Conservation (phyloP, 2,797 vertebrate genomes). For the Rachycentron canadum region DNA sequence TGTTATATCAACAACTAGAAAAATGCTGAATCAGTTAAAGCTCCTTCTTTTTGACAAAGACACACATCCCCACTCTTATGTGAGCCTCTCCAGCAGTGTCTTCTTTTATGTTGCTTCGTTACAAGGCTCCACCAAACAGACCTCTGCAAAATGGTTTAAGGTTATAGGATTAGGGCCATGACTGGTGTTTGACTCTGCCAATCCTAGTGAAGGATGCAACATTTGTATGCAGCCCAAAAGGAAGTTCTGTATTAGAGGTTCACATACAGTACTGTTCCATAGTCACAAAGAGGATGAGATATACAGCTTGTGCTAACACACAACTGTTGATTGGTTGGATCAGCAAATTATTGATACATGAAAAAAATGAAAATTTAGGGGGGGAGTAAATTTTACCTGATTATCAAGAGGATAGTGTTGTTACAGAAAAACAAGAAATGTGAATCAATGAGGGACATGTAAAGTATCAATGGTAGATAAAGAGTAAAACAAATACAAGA, state of each 20-base stretch:
- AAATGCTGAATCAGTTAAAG: neutral
- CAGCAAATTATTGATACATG: neutral
- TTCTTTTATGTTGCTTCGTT: constrained; percentile 29
- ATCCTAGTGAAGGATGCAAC: constrained; percentile 24
- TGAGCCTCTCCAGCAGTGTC: constrained; percentile 33
- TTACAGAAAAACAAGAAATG: neutral
- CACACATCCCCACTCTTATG: neutral
- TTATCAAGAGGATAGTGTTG: neutral
- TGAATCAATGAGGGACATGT: neutral
- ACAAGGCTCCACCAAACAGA: constrained; percentile 51
- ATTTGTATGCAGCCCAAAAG: constrained; percentile 36
- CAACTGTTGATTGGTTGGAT: neutral
- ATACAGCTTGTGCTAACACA: neutral
- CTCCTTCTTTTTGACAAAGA: neutral
- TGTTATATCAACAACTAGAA: neutral
- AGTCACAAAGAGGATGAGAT: neutral
- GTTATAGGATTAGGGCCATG: constrained; percentile 60
- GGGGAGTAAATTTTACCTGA: constrained; percentile 1
- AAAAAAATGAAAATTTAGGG: neutral
- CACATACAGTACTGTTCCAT: constrained; percentile 1
- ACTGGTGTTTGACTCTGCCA: constrained; percentile 46
- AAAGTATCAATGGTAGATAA: neutral
- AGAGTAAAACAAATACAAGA: neutral
- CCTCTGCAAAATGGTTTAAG: constrained; percentile 48
- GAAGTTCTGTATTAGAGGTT: constrained; percentile 27